A percentile compares a stretch with the other conserved stretches of the same genome.
Evolutionary conservation across 1,140 invertebrate genomes (phyloP).

Genomic region (Drosophila pectinifera): DNA sequence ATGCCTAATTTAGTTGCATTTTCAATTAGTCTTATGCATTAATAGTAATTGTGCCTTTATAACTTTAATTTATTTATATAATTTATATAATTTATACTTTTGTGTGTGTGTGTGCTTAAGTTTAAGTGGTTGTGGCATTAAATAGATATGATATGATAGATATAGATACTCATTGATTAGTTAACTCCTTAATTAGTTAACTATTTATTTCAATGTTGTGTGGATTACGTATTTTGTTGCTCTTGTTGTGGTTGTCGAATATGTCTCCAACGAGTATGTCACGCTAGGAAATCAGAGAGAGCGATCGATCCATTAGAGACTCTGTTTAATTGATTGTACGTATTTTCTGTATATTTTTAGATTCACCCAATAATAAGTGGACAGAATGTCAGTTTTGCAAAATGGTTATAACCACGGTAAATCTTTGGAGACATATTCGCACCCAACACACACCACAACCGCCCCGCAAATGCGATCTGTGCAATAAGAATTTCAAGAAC

Average conservation of each 20-base stretch:
- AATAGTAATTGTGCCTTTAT: background rate
- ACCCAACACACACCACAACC: conserved; percentile 85
- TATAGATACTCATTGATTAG: background rate
- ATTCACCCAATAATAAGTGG: conserved; percentile 85
- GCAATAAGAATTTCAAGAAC: conserved; percentile 85
- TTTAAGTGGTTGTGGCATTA: background rate
- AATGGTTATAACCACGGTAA: conserved; percentile 85
- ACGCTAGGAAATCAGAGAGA: background rate
- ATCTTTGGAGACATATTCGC: conserved; percentile 85
- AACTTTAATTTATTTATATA: background rate
- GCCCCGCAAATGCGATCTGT: conserved; percentile 84
- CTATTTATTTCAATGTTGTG: conserved; percentile 15
- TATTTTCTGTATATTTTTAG: conserved; percentile 85
- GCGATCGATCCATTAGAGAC: conserved; percentile 7
- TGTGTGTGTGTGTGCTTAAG: background rate
- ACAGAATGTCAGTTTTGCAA: conserved; percentile 85
- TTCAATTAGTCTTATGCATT: background rate
- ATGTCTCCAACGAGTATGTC: conserved; percentile 77
- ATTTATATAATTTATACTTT: background rate
- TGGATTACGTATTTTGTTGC: conserved; percentile 5
- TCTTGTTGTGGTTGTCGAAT: conserved; percentile 68
- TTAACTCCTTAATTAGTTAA: conserved; percentile 1
- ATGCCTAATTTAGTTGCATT: background rate
- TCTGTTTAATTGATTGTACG: conserved; percentile 62
- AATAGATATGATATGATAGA: no score